These are phyloP conservation scores for Tupiocoris notatus DNA, from an alignment of 2,888 invertebrate species.

Conservation along the genomic window DNA sequence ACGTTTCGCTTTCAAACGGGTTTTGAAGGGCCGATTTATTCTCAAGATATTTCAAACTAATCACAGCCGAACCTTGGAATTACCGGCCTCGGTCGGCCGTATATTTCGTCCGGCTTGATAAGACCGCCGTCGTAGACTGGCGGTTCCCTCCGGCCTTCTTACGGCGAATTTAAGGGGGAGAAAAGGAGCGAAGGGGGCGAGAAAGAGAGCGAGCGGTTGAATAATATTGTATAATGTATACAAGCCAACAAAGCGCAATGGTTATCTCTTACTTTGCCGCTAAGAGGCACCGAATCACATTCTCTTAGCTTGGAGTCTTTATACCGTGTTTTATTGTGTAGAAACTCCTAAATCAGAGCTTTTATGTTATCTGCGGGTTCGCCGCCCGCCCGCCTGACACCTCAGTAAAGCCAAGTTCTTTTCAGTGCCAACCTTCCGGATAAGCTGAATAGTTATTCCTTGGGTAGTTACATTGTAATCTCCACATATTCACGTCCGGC, in stretches of 20 bases:
- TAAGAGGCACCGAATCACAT: constrained; percentile 15
- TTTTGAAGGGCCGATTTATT: no score
- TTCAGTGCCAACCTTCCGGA: not conserved
- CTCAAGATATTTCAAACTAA: not conserved
- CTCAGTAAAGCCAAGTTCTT: not conserved
- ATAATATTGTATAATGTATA: constrained; percentile 19
- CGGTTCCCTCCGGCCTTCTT: not conserved
- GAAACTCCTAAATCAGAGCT: constrained; percentile 28
- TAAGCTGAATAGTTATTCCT: not conserved
- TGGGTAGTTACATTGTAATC: no score
- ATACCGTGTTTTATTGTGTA: constrained; percentile 25
- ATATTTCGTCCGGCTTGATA: not conserved
- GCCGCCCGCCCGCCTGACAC: not conserved
- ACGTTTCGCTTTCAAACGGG: no score
- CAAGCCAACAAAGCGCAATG: constrained; percentile 21
- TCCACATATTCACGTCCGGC: no score
- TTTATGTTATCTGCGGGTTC: constrained; percentile 15
- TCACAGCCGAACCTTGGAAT: not conserved
- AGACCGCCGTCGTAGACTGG: not conserved
- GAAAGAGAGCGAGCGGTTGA: constrained; percentile 4
- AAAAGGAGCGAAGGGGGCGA: not conserved
- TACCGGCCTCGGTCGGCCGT: not conserved
- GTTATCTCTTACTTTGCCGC: constrained; percentile 7
- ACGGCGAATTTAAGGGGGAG: no score
- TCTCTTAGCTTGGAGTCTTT: constrained; percentile 28